These are phyloP conservation scores for Cynopterus brachyotis DNA, from an alignment of 2,113 vertebrate genomes.

Conservation along the genomic window DNA sequence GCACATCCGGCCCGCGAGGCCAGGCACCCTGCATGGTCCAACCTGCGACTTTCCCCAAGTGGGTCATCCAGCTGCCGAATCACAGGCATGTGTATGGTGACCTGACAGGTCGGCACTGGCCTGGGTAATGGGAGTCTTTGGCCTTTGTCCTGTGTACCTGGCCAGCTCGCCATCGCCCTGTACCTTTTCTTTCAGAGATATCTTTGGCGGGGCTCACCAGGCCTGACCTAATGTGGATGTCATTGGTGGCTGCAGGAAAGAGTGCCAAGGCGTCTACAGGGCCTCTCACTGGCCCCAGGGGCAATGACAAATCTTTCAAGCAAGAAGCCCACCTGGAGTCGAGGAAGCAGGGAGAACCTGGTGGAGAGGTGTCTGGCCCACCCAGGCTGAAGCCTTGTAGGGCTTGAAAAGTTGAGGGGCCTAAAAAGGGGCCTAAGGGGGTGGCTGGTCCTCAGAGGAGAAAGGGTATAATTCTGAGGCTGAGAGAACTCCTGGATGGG, in stretches of 20 bases:
- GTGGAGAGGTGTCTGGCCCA: neutral
- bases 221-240: neutral
- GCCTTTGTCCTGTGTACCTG: neutral
- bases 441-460: neutral
- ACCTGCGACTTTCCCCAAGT: neutral
- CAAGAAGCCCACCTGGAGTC: neutral
- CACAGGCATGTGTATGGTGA: rapidly evolving
- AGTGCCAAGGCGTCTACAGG: neutral
- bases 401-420: neutral
- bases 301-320: neutral
- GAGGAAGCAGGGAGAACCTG: neutral
- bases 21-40: neutral
- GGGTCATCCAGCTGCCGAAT: neutral
- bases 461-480: constrained; percentile 5
- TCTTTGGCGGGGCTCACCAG: neutral
- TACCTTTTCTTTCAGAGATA: neutral
- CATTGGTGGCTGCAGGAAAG: neutral
- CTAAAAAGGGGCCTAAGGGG: neutral
- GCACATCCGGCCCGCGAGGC: rapidly evolving
- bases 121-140: neutral
- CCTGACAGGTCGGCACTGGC: neutral
- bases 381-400: neutral
- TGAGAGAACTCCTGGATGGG: neutral
- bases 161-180: neutral
- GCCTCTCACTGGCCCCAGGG: neutral